These are phyloP conservation scores for Atta texana DNA, from an alignment of 1,140 invertebrate species.

Conservation along the genomic window DNA sequence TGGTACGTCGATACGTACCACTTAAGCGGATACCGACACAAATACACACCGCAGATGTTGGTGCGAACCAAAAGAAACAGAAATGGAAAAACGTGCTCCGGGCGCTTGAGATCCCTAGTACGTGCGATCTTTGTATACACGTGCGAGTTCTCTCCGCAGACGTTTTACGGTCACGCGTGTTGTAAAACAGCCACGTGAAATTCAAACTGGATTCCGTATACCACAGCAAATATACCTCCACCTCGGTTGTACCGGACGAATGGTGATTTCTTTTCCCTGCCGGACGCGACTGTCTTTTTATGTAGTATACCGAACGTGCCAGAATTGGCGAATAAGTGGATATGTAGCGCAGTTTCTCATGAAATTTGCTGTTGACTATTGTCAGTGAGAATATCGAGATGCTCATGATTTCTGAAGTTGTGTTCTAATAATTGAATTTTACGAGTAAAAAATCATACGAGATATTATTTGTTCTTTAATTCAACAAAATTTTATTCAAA, in stretches of 20 bases:
- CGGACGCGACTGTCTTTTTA: not conserved
- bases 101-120: slow-evolving; percentile 61
- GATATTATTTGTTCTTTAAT: not conserved
- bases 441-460: not conserved
- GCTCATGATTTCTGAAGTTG: not conserved
- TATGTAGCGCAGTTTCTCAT: not conserved
- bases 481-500: not conserved
- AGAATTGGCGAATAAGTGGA: not conserved
- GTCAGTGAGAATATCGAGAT: not conserved
- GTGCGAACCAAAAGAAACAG: slow-evolving; percentile 54
- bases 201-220: slow-evolving; percentile 35
- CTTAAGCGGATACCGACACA: slow-evolving; percentile 52
- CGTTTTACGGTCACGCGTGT: slow-evolving; percentile 16
- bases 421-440: not conserved
- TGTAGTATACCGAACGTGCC: not conserved
- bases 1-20: slow-evolving; percentile 59
- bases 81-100: slow-evolving; percentile 21
- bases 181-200: slow-evolving; percentile 35
- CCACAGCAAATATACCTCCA: slow-evolving; percentile 21
- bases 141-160: slow-evolving; percentile 33
- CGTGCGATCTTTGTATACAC: slow-evolving; percentile 65
- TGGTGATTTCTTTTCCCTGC: slow-evolving; percentile 11
- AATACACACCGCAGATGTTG: slow-evolving; percentile 36
- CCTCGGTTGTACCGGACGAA: slow-evolving; percentile 1
- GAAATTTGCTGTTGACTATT: not conserved